Conservation (phyloP, 2,113 vertebrate species). For the Cervus canadensis region DNA sequence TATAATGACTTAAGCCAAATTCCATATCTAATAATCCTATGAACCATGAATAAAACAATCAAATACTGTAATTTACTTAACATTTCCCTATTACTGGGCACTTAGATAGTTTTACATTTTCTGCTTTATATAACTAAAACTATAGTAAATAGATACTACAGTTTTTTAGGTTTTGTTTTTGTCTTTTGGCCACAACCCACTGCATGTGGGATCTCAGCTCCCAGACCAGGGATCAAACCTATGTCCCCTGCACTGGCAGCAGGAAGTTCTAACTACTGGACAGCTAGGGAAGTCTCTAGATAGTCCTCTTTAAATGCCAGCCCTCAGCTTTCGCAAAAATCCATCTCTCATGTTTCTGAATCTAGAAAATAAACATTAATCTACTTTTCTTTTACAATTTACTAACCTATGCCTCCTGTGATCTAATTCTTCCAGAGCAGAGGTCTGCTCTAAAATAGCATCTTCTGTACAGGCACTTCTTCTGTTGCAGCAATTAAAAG, state of each 20-base stretch:
- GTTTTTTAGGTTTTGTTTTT: not conserved
- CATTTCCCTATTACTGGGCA: not conserved
- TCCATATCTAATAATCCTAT: not conserved
- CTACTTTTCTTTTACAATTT: not conserved
- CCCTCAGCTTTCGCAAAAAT: not conserved
- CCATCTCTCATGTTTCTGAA: not conserved
- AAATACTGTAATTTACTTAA: not conserved
- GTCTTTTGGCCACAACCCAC: not conserved
- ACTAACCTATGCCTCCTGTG: not conserved
- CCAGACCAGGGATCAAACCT: not conserved
- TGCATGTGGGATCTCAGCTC: not conserved
- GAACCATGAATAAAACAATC: not conserved
- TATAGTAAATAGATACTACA: not conserved
- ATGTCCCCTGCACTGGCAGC: not conserved
- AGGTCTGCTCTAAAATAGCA: not conserved
- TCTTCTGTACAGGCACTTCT: not conserved
- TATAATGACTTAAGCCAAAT: not conserved
- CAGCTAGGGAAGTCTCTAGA: not conserved
- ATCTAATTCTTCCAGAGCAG: not conserved
- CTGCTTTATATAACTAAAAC: not conserved
- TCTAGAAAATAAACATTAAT: not conserved
- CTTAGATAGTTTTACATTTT: not conserved
- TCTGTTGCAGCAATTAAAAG: not conserved
- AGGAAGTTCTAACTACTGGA: not conserved
- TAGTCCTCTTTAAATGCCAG: not conserved